Conservation (phyloP, 2,113 vertebrate species). For the Caranx ignobilis region DNA sequence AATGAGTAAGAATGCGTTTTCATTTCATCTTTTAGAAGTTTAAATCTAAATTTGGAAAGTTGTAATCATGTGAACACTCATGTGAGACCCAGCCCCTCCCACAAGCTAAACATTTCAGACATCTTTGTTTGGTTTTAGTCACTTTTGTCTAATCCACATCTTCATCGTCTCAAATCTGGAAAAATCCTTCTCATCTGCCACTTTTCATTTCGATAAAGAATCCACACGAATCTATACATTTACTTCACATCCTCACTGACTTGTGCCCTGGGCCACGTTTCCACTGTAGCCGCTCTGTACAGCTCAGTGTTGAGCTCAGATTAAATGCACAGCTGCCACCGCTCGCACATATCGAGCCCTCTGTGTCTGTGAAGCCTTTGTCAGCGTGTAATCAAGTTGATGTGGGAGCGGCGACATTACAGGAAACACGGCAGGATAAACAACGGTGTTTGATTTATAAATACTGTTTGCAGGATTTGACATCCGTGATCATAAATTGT, state of each 20-base stretch:
- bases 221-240: neutral
- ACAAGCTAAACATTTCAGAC: no score
- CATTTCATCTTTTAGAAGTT: neutral
- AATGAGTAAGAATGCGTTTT: neutral
- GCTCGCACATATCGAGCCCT: constrained; percentile 13
- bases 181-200: neutral
- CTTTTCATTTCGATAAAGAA: neutral
- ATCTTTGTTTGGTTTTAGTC: no score
- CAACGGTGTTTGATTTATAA: constrained; percentile 56
- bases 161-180: neutral
- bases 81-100: no score
- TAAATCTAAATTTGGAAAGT: neutral
- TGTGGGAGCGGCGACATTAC: constrained; percentile 47
- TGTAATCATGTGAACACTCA: neutral
- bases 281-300: neutral
- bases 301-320: constrained; percentile 34
- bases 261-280: neutral
- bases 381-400: constrained; percentile 60
- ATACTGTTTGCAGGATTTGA: constrained; percentile 25
- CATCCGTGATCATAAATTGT: constrained; percentile 43
- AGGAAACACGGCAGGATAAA: constrained; percentile 47
- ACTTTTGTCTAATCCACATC: neutral
- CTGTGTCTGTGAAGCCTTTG: constrained; percentile 32
- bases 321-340: constrained; percentile 27
- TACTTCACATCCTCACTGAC: neutral